phyloP scores from a whole-genome alignment of 2,113 vertebrate species.

The Anoura caudifer region DNA sequence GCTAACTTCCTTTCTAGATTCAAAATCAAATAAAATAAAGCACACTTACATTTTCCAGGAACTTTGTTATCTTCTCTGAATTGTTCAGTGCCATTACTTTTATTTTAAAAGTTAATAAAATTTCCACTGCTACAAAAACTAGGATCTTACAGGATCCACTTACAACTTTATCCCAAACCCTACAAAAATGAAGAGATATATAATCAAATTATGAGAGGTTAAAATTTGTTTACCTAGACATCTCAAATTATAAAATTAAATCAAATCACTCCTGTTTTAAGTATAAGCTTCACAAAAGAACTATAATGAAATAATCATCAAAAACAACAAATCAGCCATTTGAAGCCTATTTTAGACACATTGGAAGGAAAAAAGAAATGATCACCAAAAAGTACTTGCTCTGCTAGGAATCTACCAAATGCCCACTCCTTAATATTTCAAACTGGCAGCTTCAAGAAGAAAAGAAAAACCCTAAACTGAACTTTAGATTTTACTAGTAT shows the following conservation, averaged over 20 bases:
- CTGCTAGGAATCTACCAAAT: background rate
- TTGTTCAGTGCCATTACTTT: constrained; percentile 89
- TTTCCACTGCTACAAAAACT: constrained; percentile 96
- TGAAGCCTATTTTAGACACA: background rate
- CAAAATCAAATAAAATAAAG: constrained; percentile 28
- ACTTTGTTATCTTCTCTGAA: constrained; percentile 87
- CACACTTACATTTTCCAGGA: constrained; percentile 92
- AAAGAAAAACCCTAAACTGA: background rate
- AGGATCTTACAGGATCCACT: constrained; percentile 99
- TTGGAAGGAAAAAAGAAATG: background rate
- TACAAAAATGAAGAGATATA: constrained; percentile 72
- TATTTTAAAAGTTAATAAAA: constrained; percentile 96
- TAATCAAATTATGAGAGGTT: background rate
- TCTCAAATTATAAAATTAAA: constrained; percentile 13
- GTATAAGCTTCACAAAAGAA: background rate
- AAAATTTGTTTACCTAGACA: background rate
- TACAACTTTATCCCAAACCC: constrained; percentile 98
- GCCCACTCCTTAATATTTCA: background rate
- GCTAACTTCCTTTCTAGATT: background rate
- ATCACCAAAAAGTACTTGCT: background rate
- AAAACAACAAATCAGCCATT: background rate
- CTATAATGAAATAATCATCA: background rate
- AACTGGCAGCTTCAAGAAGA: background rate
- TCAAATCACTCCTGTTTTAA: constrained; percentile 13
- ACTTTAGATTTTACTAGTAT: background rate